A percentile compares a stretch with the other conserved stretches of the same genome.
Conservation (phyloP, 2,888 invertebrate genomes). For the Sclerodermus sp. region DNA sequence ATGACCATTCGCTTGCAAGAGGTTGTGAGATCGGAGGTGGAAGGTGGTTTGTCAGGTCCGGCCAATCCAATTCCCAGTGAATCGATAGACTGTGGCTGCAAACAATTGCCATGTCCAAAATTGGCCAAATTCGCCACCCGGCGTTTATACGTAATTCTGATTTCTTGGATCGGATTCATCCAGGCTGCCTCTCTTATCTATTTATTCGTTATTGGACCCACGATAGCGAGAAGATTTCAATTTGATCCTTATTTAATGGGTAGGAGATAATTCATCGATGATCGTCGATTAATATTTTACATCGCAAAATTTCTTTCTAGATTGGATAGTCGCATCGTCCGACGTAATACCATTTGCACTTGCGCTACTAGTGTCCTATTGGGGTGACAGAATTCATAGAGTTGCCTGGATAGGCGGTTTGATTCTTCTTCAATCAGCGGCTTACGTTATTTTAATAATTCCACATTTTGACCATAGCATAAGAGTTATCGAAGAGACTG, state of each 20-base stretch:
- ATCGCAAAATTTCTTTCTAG: constrained; percentile 53
- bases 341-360: constrained; percentile 62
- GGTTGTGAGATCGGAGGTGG: constrained; percentile 45
- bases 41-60: constrained; percentile 47
- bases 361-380: constrained; percentile 62
- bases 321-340: constrained; percentile 63
- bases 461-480: constrained; percentile 60
- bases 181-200: constrained; percentile 48
- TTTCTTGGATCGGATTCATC: constrained; percentile 45
- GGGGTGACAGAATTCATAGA: constrained; percentile 64
- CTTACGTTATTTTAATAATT: constrained; percentile 60
- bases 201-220: constrained; percentile 39
- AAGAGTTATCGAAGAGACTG: constrained; percentile 35
- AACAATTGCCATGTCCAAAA: constrained; percentile 43
- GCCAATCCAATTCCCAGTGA: constrained; percentile 49
- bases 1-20: constrained; percentile 49
- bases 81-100: constrained; percentile 52
- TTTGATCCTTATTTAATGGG: constrained; percentile 46
- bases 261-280: constrained; percentile 16
- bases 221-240: constrained; percentile 48
- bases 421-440: constrained; percentile 61
- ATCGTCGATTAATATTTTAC: neutral
- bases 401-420: constrained; percentile 64
- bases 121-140: constrained; percentile 51
- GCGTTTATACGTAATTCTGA: constrained; percentile 39